These are phyloP conservation scores for Genyomyrus donnyi DNA, from an alignment of 2,113 vertebrate genomes.

Conservation along the genomic window DNA sequence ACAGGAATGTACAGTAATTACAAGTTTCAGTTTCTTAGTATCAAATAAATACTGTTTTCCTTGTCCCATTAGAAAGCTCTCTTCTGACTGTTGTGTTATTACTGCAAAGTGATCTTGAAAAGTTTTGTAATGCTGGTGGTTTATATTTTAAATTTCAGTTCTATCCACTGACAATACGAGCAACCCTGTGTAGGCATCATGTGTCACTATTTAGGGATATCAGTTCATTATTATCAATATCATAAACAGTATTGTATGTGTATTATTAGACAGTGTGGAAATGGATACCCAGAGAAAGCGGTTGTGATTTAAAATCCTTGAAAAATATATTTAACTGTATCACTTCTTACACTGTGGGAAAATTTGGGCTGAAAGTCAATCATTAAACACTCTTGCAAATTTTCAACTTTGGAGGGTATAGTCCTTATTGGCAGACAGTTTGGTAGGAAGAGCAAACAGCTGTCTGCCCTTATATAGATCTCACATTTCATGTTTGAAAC, in stretches of 20 bases:
- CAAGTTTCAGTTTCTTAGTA: not conserved
- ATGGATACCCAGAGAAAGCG: not conserved
- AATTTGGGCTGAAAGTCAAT: not conserved
- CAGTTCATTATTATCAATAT: not conserved
- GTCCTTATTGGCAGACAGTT: not conserved
- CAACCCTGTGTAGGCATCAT: not conserved
- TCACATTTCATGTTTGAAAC: not conserved
- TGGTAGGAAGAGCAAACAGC: not conserved
- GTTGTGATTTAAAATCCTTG: not conserved
- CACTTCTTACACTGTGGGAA: not conserved
- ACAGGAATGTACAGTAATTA: not conserved
- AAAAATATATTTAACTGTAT: not conserved
- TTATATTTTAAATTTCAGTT: not conserved
- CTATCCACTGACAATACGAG: not conserved
- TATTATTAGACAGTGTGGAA: not conserved
- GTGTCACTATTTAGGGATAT: not conserved
- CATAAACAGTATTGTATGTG: not conserved
- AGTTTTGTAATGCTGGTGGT: not conserved
- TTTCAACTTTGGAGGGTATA: not conserved
- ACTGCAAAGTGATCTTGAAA: not conserved
- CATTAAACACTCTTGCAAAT: not conserved
- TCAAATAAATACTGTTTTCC: slow-evolving; percentile 15
- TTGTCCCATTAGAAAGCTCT: not conserved
- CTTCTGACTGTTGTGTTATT: not conserved
- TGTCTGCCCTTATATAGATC: not conserved